Conservation (phyloP, 2,113 vertebrate species). For the Sigmodon hispidus region DNA sequence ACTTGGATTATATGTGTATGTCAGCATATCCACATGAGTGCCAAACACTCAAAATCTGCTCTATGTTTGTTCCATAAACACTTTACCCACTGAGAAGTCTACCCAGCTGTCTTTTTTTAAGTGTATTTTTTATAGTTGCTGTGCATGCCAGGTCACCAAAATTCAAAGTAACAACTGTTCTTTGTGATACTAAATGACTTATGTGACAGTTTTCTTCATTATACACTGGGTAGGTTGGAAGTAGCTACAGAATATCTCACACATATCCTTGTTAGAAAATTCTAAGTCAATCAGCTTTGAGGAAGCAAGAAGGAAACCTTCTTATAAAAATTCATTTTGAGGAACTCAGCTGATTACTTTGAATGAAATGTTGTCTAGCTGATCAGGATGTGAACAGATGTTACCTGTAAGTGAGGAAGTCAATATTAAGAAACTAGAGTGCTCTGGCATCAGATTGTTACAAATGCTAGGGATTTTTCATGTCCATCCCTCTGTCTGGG, state of each 20-base stretch:
- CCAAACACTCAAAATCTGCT: not conserved
- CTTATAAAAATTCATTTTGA: not conserved
- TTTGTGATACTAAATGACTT: not conserved
- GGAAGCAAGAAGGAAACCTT: not conserved
- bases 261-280: not conserved
- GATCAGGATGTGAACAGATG: not conserved
- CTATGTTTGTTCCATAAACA: not conserved
- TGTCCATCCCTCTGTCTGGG: not conserved
- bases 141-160: not conserved
- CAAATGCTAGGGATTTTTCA: not conserved
- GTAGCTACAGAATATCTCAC: not conserved
- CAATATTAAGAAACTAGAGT: not conserved
- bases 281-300: not conserved
- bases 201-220: not conserved
- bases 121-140: not conserved
- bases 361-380: not conserved
- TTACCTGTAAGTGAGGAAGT: not conserved
- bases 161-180: slow-evolving; percentile 27
- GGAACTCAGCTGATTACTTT: not conserved
- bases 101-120: not conserved
- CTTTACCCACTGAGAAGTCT: not conserved
- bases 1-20: not conserved
- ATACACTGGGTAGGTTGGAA: fast-evolving
- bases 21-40: not conserved
- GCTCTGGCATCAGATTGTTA: not conserved